Evolutionary conservation across 2,113 vertebrate genomes (phyloP).

Genomic region (Istiophorus platypterus): DNA sequence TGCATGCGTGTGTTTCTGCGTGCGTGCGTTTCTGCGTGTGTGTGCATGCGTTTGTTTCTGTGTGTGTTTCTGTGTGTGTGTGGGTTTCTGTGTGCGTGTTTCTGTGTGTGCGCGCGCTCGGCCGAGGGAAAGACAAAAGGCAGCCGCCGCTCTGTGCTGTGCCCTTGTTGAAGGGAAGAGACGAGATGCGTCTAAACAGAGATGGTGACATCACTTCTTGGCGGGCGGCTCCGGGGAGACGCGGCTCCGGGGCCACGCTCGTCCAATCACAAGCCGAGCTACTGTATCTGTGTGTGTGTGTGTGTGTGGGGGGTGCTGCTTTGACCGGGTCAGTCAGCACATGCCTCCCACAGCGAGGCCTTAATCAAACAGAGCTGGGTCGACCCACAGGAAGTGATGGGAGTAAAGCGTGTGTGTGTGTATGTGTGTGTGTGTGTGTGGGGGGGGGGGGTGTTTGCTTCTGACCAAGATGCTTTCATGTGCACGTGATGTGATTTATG

Average conservation of each 20-base stretch:
- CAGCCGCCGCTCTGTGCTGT: constrained; percentile 41
- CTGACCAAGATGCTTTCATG: no score
- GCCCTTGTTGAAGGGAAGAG: constrained; percentile 68
- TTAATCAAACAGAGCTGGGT: constrained; percentile 72
- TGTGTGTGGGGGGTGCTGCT: constrained; percentile 22
- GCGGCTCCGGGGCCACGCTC: constrained; percentile 60
- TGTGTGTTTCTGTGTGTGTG: no score
- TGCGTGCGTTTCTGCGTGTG: neutral
- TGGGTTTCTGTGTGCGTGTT: no score
- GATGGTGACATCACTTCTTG: constrained; percentile 77
- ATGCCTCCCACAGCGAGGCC: constrained; percentile 58
- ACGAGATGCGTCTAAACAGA: constrained; percentile 71
- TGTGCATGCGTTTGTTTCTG: neutral
- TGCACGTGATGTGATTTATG: neutral
- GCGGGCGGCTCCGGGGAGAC: constrained; percentile 69
- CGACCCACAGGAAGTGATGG: constrained; percentile 32
- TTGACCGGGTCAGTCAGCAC: constrained; percentile 65
- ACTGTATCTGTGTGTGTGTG: constrained; percentile 33
- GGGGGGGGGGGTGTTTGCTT: neutral
- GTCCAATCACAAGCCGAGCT: constrained; percentile 61
- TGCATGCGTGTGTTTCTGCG: no score
- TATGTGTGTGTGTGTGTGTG: constrained; percentile 17
- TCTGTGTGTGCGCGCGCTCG: neutral
- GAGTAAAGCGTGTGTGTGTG: constrained; percentile 39
- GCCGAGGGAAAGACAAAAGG: constrained; percentile 37